Percentiles rank a stretch among this genome's conserved stretches.
Conservation (phyloP, 2,888 invertebrate genomes). For the Morpho deidamia region DNA sequence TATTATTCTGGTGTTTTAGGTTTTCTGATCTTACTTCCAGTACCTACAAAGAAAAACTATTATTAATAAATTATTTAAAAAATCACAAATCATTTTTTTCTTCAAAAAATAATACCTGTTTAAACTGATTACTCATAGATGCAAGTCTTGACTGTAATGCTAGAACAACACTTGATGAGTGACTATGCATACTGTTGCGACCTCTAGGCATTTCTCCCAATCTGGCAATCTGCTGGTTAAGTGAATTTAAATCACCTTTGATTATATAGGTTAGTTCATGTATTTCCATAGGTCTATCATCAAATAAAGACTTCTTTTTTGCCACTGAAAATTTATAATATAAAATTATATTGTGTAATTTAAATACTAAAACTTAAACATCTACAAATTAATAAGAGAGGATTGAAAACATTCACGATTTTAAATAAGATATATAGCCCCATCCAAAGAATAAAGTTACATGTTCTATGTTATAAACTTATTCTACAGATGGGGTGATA, state of each 20-base stretch:
- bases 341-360: background rate
- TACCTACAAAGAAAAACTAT: conserved; percentile 69
- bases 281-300: conserved; percentile 97
- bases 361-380: no score
- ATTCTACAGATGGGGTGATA: no score
- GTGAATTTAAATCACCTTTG: conserved; percentile 95
- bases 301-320: conserved; percentile 97
- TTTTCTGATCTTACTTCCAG: conserved; percentile 98
- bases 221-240: conserved; percentile 98
- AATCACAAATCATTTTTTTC: background rate
- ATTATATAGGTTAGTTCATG: conserved; percentile 98
- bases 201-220: conserved; percentile 89
- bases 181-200: conserved; percentile 91
- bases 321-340: conserved; percentile 84
- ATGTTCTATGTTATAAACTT: no score
- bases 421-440: no score
- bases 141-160: conserved; percentile 96
- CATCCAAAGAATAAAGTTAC: no score
- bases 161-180: conserved; percentile 95
- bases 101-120: conserved; percentile 77
- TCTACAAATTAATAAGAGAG: no score
- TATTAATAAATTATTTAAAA: background rate
- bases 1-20: conserved; percentile 94
- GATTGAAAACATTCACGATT: no score
- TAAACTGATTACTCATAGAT: conserved; percentile 98